Conservation (phyloP, 1,140 invertebrate species). For the Drosophila bipectinata region DNA sequence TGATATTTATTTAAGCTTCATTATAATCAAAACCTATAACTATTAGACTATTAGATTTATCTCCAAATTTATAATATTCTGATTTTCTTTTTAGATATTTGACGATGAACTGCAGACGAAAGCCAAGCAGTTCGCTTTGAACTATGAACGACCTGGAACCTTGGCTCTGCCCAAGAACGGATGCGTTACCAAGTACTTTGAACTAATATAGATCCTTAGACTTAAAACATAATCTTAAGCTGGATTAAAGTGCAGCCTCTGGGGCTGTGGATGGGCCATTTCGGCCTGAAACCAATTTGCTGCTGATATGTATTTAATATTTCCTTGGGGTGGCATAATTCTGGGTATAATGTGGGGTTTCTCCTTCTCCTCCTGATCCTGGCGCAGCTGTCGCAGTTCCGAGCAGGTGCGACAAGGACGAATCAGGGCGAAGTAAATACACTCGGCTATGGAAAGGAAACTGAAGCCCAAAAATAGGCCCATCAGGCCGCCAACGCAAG, state of each 20-base stretch:
- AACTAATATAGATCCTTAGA: conserved; percentile 39
- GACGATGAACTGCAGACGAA: conserved; percentile 87
- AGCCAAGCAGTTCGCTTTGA: conserved; percentile 86
- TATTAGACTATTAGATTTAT: no score
- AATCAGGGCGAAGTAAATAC: conserved; percentile 88
- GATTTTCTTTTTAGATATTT: conserved; percentile 85
- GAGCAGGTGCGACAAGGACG: conserved; percentile 84
- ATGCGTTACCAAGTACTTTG: conserved; percentile 58
- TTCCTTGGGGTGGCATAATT: not conserved
- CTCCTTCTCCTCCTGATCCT: conserved; percentile 3
- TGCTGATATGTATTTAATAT: conserved; percentile 35
- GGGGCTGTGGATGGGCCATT: conserved; percentile 21
- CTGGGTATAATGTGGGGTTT: not conserved
- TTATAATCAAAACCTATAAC: no score
- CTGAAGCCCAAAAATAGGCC: conserved; percentile 93
- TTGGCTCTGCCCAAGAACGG: conserved; percentile 54
- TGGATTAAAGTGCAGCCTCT: conserved; percentile 30
- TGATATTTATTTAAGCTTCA: no score
- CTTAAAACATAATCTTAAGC: conserved; percentile 18
- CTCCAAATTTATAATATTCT: no score
- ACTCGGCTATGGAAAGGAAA: conserved; percentile 90
- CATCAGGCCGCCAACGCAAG: conserved; percentile 91
- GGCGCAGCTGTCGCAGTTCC: conserved; percentile 42
- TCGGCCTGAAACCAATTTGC: conserved; percentile 50
- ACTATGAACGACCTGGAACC: conserved; percentile 86